Evolutionary conservation across 2,888 invertebrate genomes (phyloP), one percentile per base, ranked within the genome.

Genomic region (Drymonia ruficornis): DNA sequence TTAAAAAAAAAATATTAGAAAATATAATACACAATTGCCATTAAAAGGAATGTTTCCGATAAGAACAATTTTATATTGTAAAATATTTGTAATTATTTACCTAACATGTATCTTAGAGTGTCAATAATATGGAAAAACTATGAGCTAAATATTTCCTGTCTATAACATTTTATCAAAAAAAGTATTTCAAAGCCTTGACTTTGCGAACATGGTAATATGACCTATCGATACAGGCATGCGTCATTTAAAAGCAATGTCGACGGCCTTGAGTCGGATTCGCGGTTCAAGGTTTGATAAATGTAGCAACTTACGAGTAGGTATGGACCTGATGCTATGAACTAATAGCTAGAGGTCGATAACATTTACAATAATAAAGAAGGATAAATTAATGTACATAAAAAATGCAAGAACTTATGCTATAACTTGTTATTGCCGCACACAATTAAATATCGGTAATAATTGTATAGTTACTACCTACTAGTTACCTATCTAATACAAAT

Each of bases 161-260:
- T 23, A 23, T 23, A 9, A 31, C 9, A 9, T 9, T 9, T 31
- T 7, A 31, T 31, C 9, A 11, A 7, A 31, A 31, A 31, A 31
- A 9, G 8, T 6, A 36, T n/a, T 11, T n/a, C 1, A n/a, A 36
- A 45, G 49, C 89, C 88, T 87, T 90, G 89, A 90, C 90, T 89
- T 87, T 89, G 90, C 68, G 69, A 74, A 72, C 69, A 77, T 76
- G 76, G 78, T 77, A 76, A 84, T 81, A 81, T 77, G 80, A 81
- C 79, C 83, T 84, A 87, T 86, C 87, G 80, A 87, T 89, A 83
- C 78, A 78, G 65, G 72, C 83, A 76, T 82, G 79, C 81, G 84
- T 87, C 83, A 84, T 83, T 80, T 82, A 77, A 86, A 82, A 87
- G 85, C 82, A 83, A 89, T 83, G 89, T 85, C 78, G 87, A 81